These are phyloP conservation scores for Thymelicus lineola DNA, from an alignment of 2,888 invertebrate genomes.

Conservation along the genomic window DNA sequence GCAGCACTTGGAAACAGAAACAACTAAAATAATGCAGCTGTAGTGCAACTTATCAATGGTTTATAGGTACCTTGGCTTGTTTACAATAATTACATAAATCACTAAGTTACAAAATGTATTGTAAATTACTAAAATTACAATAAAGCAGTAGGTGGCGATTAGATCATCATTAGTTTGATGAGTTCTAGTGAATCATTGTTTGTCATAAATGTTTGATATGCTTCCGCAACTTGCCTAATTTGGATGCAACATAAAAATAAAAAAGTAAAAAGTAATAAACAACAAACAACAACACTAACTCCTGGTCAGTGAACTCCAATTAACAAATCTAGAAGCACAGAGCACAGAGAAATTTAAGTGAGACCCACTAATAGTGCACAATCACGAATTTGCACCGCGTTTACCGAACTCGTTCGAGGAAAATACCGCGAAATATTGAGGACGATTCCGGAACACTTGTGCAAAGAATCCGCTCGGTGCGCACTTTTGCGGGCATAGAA, in stretches of 20 bases:
- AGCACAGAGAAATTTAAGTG: slow-evolving; percentile 49
- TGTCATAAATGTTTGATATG: slow-evolving; percentile 25
- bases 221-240: slow-evolving; percentile 21
- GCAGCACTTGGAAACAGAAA: slow-evolving; percentile 40
- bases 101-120: slow-evolving; percentile 24
- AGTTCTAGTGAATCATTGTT: slow-evolving; percentile 40
- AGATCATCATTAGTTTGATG: slow-evolving; percentile 59
- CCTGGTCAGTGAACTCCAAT: slow-evolving; percentile 58
- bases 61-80: slow-evolving; percentile 7
- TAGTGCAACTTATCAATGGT: slow-evolving; percentile 17
- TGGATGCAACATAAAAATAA: slow-evolving; percentile 2
- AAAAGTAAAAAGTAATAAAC: slow-evolving; percentile 20
- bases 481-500: slow-evolving; percentile 45
- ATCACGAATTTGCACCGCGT: slow-evolving; percentile 48
- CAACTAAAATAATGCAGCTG: slow-evolving; percentile 37
- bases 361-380: slow-evolving; percentile 51
- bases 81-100: slow-evolving; percentile 29
- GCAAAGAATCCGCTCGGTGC: slow-evolving; percentile 44
- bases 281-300: no score
- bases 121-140: slow-evolving; percentile 41
- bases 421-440: slow-evolving; percentile 45
- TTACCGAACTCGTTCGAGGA: slow-evolving; percentile 31
- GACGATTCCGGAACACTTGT: slow-evolving; percentile 48
- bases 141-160: slow-evolving; percentile 66
- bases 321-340: slow-evolving; percentile 51